Percentiles rank a stretch among this genome's conserved stretches.
These are phyloP conservation scores for Calvadosia cruxmelitensis DNA, from an alignment of 30 jellyfish, hydroid and myxozoan genomes.

Conservation along the genomic window DNA sequence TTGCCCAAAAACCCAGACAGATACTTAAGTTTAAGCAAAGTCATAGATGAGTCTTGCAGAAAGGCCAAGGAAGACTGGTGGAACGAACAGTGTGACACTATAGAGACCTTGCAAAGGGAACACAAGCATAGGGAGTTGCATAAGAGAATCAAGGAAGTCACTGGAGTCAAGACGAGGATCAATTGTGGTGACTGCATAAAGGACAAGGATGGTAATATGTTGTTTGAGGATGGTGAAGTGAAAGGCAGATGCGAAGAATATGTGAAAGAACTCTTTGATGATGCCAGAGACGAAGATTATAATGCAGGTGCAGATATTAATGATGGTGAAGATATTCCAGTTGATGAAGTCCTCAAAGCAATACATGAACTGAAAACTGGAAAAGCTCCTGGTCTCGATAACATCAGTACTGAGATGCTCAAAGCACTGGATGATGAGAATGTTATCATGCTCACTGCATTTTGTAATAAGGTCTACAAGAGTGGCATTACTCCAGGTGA, in stretches of 20 bases:
- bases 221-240: slow-evolving; percentile 1
- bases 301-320: background rate
- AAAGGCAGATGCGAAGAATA: background rate
- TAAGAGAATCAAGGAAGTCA: background rate
- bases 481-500: background rate
- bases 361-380: slow-evolving; percentile 1
- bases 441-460: background rate
- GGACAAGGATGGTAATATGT: background rate
- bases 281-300: background rate
- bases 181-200: background rate
- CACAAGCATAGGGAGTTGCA: background rate
- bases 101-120: background rate
- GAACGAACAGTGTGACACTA: background rate
- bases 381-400: background rate
- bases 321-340: background rate
- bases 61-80: background rate
- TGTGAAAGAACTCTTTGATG: slow-evolving; percentile 4
- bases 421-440: background rate
- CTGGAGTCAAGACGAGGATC: background rate
- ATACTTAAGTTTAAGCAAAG: background rate
- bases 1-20: background rate
- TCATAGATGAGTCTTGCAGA: background rate
- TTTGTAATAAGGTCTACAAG: background rate
- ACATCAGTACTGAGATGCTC: background rate
- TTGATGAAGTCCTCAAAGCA: background rate